Base-by-base conservation (phyloP, 2,113 vertebrate species). In the Hassar affinis region DNA sequence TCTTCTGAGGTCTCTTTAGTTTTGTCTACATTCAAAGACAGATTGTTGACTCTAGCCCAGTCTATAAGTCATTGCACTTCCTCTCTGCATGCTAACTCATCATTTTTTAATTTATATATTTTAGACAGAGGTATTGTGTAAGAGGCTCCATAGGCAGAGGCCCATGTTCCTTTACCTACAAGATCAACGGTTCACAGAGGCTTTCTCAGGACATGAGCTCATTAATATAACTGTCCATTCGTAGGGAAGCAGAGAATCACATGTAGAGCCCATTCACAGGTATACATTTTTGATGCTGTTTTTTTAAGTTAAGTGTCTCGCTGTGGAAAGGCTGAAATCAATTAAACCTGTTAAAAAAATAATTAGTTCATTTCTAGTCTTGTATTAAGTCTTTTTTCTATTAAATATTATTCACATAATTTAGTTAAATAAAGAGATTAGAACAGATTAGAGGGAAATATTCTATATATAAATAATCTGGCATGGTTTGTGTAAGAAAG, bases 171-270 rank as follows among this genome's bases (percentile, higher is more conserved):
- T 11, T 15, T 82, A 86, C 84, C 80, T 89, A 77, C 54, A 61
- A 57, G 42, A 27, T n/a, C 38, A 77, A 74, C 52, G 4, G 82
- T 75, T 85, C 72, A 72, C 69, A 87, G 59, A 27, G 75, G 17
- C 33, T n/a, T 61, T 69, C 71, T 79, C 75, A 84, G 82, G 68
- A 88, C 86, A 86, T 86, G 68, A 86, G 75, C 33, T 87, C 84
- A 81, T 14, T 51, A 30, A 81, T 33, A 86, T 80, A 75, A 81
- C 30, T 27, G 45, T 68, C 61, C 59, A 38, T 27, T n/a, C 35
- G 11, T 66, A 22, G 25, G 35, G 10, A 66, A 20, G 57, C 42
- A 81, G 15, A 17, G 11, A 68, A 72, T 33, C 64, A 75, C 12
- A 57, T 25, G 11, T 27, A 57, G 11, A 51, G 33, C 9, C 62